These are phyloP conservation scores for Microdon myrmicae DNA, from an alignment of 2,888 invertebrate genomes.

Conservation along the genomic window DNA sequence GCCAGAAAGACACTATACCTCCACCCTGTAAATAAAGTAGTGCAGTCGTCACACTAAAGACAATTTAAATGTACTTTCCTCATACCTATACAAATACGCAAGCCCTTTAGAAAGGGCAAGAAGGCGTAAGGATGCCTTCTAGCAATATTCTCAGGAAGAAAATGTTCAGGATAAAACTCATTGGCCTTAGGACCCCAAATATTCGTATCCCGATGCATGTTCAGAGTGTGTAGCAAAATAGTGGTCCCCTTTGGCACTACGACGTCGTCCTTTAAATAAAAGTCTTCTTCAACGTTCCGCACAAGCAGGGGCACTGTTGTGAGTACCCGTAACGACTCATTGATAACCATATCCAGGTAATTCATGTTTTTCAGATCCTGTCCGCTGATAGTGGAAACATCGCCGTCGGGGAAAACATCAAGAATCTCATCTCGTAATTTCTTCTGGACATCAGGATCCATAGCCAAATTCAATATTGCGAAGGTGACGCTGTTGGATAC, in stretches of 20 bases:
- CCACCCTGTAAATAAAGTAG: conserved; percentile 55
- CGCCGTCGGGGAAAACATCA: conserved; percentile 54
- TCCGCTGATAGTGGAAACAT: conserved; percentile 54
- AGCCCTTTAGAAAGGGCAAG: conserved; percentile 62
- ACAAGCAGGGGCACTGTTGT: conserved; percentile 63
- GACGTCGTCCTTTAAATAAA: conserved; percentile 54
- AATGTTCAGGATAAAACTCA: conserved; percentile 62
- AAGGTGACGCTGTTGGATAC: conserved; percentile 62
- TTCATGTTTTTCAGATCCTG: conserved; percentile 61
- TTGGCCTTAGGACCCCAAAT: conserved; percentile 62
- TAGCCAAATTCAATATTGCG: conserved; percentile 61
- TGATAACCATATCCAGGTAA: conserved; percentile 63
- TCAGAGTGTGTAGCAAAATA: conserved; percentile 61
- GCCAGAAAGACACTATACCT: conserved; percentile 62
- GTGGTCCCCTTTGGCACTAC: conserved; percentile 62
- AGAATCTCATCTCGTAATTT: conserved; percentile 61
- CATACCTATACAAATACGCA: conserved; percentile 63
- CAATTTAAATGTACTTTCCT: neutral
- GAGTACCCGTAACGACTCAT: conserved; percentile 62
- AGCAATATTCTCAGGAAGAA: conserved; percentile 44
- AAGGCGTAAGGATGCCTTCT: conserved; percentile 62
- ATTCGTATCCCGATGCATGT: conserved; percentile 61
- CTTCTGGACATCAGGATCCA: conserved; percentile 58
- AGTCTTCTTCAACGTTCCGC: conserved; percentile 61
- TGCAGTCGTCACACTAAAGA: neutral